phyloP scores from a whole-genome alignment of 1,140 invertebrate species.

The Drosophila eugracilis region DNA sequence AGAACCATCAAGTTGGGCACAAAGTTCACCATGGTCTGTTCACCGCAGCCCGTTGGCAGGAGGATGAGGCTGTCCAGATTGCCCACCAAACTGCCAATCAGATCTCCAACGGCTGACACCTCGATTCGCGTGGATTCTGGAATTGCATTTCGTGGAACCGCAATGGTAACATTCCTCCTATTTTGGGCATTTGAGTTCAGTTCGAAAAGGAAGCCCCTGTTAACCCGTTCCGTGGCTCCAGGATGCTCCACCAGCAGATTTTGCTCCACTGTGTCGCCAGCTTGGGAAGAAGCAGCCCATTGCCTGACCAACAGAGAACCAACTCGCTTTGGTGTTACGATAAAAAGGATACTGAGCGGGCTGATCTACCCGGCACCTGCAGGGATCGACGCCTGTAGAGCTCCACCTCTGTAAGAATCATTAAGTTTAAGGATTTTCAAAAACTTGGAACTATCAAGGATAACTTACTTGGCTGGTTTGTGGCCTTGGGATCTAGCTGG shows the following conservation, averaged over 20 bases:
- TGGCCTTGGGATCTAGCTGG: conserved; percentile 88
- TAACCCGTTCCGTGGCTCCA: conserved; percentile 91
- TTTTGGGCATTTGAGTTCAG: conserved; percentile 87
- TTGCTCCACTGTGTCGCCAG: conserved; percentile 90
- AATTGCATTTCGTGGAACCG: conserved; percentile 90
- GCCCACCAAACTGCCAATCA: conserved; percentile 90
- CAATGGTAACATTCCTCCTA: conserved; percentile 88
- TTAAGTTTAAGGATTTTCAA: neutral
- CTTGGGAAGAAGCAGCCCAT: conserved; percentile 88
- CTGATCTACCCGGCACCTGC: conserved; percentile 88
- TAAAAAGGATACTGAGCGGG: conserved; percentile 90
- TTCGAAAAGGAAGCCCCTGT: conserved; percentile 91
- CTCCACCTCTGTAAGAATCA: conserved; percentile 87
- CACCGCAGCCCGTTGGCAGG: conserved; percentile 96
- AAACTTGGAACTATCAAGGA: neutral
- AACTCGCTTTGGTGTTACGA: conserved; percentile 91
- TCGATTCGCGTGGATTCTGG: conserved; percentile 90
- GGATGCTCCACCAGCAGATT: conserved; percentile 92
- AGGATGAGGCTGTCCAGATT: conserved; percentile 91
- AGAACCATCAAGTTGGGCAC: conserved; percentile 95
- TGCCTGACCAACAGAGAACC: conserved; percentile 92
- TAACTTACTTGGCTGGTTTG: conserved; percentile 85
- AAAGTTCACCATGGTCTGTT: conserved; percentile 97
- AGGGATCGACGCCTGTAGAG: conserved; percentile 88
- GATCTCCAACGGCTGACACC: conserved; percentile 91